Evolutionary conservation across 2,797 vertebrate species (phyloP).

Genomic region (Coendou prehensilis): DNA sequence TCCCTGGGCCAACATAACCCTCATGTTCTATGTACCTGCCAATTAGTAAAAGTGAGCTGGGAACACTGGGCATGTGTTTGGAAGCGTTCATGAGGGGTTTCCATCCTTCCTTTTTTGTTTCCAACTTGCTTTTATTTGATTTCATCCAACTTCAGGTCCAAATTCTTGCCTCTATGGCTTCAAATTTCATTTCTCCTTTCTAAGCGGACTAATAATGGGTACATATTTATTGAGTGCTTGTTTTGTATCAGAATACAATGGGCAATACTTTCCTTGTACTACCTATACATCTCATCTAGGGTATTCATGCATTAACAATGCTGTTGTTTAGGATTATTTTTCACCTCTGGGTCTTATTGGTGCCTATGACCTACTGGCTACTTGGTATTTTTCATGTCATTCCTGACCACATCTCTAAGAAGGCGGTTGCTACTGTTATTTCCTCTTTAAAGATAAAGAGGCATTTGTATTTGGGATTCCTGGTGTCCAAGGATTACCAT

Average conservation of each 20-base stretch:
- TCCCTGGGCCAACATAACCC: neutral
- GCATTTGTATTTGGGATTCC: neutral
- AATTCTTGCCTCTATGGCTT: constrained; percentile 22
- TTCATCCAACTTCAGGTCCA: neutral
- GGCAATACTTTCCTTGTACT: neutral
- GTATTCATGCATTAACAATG: neutral
- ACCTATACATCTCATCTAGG: neutral
- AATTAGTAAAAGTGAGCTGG: constrained; percentile 29
- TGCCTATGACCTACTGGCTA: neutral
- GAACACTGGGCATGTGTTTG: neutral
- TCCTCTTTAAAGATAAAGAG: neutral
- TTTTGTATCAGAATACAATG: neutral
- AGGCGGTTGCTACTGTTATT: neutral
- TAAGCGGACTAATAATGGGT: neutral
- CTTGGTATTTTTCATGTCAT: neutral
- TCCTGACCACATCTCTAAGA: neutral
- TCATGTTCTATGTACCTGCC: neutral
- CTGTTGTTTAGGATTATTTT: neutral
- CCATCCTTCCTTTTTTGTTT: neutral
- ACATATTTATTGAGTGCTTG: neutral
- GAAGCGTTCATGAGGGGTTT: neutral
- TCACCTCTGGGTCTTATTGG: neutral
- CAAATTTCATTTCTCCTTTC: constrained; percentile 32
- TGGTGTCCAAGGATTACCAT: neutral
- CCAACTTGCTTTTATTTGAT: constrained; percentile 49